These are phyloP conservation scores for Lasioglossum marginatum DNA, from an alignment of 2,888 invertebrate genomes.

Conservation along the genomic window DNA sequence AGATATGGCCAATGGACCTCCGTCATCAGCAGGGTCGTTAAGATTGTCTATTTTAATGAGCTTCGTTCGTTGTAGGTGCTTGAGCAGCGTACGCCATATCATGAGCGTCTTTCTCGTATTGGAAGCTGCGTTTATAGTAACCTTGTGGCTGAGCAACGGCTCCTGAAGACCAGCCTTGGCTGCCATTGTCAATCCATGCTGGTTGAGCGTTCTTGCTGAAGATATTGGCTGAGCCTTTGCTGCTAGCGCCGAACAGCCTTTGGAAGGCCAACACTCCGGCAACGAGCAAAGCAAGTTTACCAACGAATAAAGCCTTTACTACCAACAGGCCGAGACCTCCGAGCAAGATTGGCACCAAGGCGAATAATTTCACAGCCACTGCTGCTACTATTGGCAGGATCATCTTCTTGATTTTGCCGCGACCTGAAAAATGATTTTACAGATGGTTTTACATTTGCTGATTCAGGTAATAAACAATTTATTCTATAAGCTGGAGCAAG, in stretches of 20 bases:
- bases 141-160: slow-evolving; percentile 71
- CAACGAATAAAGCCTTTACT: slow-evolving; percentile 91
- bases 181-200: slow-evolving; percentile 70
- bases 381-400: slow-evolving; percentile 89
- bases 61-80: slow-evolving; percentile 81
- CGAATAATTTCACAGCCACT: slow-evolving; percentile 90
- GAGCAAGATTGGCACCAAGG: slow-evolving; percentile 89
- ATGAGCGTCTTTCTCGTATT: slow-evolving; percentile 87
- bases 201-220: slow-evolving; percentile 76
- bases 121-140: slow-evolving; percentile 84
- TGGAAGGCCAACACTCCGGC: slow-evolving; percentile 90
- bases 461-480: not conserved
- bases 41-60: slow-evolving; percentile 39
- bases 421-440: slow-evolving; percentile 85
- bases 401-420: slow-evolving; percentile 91
- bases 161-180: slow-evolving; percentile 79
- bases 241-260: slow-evolving; percentile 87
- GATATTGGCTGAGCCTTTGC: slow-evolving; percentile 72
- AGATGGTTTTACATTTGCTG: not conserved
- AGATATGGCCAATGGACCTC: slow-evolving; percentile 48
- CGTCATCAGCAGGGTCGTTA: not conserved
- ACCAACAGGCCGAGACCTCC: slow-evolving; percentile 90
- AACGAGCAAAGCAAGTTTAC: slow-evolving; percentile 91
- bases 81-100: slow-evolving; percentile 91
- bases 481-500: not conserved